phyloP scores from a whole-genome alignment of 2,797 vertebrate species.

The Parauchenoglanis ngamensis region DNA sequence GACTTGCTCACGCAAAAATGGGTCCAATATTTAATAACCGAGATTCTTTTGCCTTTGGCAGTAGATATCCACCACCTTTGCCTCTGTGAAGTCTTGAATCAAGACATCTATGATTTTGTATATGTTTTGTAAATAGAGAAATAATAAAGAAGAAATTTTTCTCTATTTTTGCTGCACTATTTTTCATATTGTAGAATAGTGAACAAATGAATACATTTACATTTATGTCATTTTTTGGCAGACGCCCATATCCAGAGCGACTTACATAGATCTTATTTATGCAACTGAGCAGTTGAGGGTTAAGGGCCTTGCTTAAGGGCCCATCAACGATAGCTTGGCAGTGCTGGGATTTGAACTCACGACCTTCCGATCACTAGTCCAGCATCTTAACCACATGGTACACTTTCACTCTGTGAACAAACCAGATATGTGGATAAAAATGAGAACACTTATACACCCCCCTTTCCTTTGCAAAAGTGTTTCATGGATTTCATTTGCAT shows the following conservation, averaged over 20 bases:
- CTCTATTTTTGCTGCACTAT: constrained; percentile 31
- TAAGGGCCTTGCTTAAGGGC: no score
- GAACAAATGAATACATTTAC: not conserved
- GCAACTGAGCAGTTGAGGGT: no score
- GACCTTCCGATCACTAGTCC: no score
- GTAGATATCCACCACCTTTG: constrained; percentile 55
- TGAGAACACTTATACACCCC: not conserved
- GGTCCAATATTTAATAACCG: not conserved
- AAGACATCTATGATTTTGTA: constrained; percentile 62
- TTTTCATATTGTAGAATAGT: constrained; percentile 25
- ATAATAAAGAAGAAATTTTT: constrained; percentile 62
- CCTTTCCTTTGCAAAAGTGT: not conserved
- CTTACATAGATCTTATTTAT: no score
- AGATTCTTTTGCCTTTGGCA: not conserved
- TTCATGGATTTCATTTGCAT: not conserved
- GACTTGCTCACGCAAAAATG: not conserved
- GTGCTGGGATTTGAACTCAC: no score
- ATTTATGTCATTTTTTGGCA: not conserved
- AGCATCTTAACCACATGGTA: no score
- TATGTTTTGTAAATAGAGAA: constrained; percentile 52
- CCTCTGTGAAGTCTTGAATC: constrained; percentile 65
- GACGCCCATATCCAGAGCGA: no score
- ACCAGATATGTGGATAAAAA: not conserved
- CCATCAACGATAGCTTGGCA: no score
- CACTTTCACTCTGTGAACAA: not conserved